Evolutionary conservation across 1,140 invertebrate genomes (phyloP).

Genomic region (Bombus sibiricus): DNA sequence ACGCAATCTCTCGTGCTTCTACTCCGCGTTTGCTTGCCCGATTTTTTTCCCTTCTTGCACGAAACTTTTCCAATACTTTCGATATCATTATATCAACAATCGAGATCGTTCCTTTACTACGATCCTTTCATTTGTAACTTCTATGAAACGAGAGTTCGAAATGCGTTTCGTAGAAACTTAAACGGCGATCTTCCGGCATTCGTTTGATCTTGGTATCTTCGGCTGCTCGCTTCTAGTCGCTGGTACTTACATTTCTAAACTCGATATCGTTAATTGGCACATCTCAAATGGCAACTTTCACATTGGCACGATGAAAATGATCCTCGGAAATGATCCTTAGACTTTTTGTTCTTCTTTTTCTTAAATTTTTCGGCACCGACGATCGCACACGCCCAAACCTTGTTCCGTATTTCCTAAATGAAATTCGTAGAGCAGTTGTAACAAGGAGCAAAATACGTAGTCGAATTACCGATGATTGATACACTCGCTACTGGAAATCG

Average conservation of each 20-base stretch:
- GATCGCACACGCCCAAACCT: neutral
- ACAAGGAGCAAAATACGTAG: slow-evolving; percentile 13
- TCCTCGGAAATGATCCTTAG: slow-evolving; percentile 40
- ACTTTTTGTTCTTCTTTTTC: neutral
- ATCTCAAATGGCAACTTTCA: slow-evolving; percentile 79
- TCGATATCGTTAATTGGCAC: slow-evolving; percentile 77
- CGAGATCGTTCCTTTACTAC: neutral
- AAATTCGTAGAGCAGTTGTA: neutral
- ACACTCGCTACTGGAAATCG: neutral
- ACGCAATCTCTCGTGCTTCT: slow-evolving; percentile 68
- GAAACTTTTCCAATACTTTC: slow-evolving; percentile 25
- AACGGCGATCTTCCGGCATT: neutral
- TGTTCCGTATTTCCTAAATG: neutral
- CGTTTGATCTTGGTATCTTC: slow-evolving; percentile 30
- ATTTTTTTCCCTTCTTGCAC: neutral
- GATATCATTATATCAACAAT: neutral
- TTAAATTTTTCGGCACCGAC: neutral
- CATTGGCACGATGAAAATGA: slow-evolving; percentile 76
- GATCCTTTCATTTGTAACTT: neutral
- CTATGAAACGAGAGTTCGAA: neutral
- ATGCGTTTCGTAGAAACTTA: neutral
- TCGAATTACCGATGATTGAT: slow-evolving; percentile 23
- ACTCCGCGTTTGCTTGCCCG: slow-evolving; percentile 1
- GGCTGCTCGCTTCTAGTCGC: slow-evolving; percentile 9
- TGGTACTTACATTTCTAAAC: slow-evolving; percentile 57